phyloP scores from a whole-genome alignment of 2,797 vertebrate species.

The Coendou prehensilis region DNA sequence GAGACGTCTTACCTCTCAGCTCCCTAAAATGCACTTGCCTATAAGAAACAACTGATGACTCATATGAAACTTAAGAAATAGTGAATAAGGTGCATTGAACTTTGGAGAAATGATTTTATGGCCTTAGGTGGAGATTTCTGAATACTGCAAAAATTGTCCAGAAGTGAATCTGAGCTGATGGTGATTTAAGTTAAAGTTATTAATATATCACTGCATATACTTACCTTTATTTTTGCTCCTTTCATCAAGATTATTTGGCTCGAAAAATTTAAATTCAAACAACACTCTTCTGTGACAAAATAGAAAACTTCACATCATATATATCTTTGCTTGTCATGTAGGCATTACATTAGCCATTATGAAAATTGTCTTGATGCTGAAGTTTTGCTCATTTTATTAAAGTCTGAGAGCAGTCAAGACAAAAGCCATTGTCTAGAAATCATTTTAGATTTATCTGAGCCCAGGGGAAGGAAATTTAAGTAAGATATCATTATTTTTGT shows the following conservation, averaged over 20 bases:
- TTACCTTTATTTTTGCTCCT: conserved; percentile 42
- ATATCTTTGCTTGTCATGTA: conserved; percentile 79
- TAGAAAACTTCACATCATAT: conserved; percentile 42
- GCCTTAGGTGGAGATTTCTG: conserved; percentile 80
- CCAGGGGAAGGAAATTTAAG: conserved; percentile 83
- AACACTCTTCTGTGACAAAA: conserved; percentile 65
- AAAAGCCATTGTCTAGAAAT: conserved; percentile 71
- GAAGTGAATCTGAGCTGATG: conserved; percentile 82
- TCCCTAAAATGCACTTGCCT: conserved; percentile 80
- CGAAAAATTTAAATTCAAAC: conserved; percentile 59
- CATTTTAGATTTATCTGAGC: conserved; percentile 83
- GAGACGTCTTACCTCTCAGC: conserved; percentile 84
- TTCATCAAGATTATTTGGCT: conserved; percentile 35
- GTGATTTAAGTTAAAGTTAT: conserved; percentile 80
- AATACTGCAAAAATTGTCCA: conserved; percentile 74
- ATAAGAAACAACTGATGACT: conserved; percentile 73
- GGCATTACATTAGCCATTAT: conserved; percentile 72
- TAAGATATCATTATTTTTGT: conserved; percentile 81
- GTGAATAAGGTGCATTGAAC: conserved; percentile 77
- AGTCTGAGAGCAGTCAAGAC: conserved; percentile 81
- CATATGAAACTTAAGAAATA: conserved; percentile 70
- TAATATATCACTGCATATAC: not conserved
- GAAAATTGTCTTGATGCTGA: conserved; percentile 51
- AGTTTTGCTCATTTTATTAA: conserved; percentile 81
- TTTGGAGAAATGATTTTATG: conserved; percentile 74